Evolutionary conservation across 2,888 invertebrate genomes (phyloP).

Genomic region (Rhamphomyia laevipes): DNA sequence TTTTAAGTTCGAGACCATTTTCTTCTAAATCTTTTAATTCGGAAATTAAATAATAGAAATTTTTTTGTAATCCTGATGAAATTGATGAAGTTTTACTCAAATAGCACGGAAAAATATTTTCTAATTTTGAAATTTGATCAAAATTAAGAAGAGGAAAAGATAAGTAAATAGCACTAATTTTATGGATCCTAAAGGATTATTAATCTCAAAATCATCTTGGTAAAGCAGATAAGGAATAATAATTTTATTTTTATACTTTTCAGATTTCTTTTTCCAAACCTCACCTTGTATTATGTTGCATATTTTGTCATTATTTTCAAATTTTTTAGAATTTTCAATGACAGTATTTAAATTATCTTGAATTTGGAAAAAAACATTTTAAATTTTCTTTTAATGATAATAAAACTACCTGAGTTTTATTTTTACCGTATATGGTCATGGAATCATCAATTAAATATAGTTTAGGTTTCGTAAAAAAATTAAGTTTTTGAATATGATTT

Average conservation of each 20-base stretch:
- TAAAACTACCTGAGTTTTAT: no score
- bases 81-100: not conserved
- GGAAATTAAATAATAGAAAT: not conserved
- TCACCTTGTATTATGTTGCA: not conserved
- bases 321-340: conserved; percentile 5
- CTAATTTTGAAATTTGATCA: not conserved
- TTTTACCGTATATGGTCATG: no score
- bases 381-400: no score
- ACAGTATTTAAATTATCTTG: conserved; percentile 9
- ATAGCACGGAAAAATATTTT: not conserved
- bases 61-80: not conserved
- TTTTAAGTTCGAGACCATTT: not conserved
- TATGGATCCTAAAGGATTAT: conserved; percentile 7
- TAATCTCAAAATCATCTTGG: conserved; percentile 9
- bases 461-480: no score
- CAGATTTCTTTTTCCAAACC: conserved; percentile 8
- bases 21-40: not conserved
- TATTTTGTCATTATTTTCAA: not conserved
- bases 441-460: no score
- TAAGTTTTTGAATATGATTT: no score
- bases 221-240: conserved; percentile 7
- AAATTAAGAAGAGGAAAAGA: no score
- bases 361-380: no score
- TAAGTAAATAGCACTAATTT: not conserved
- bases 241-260: not conserved